Conservation (phyloP, 37 sponge, comb jelly and placozoan species). For the Halichondria panicea region DNA sequence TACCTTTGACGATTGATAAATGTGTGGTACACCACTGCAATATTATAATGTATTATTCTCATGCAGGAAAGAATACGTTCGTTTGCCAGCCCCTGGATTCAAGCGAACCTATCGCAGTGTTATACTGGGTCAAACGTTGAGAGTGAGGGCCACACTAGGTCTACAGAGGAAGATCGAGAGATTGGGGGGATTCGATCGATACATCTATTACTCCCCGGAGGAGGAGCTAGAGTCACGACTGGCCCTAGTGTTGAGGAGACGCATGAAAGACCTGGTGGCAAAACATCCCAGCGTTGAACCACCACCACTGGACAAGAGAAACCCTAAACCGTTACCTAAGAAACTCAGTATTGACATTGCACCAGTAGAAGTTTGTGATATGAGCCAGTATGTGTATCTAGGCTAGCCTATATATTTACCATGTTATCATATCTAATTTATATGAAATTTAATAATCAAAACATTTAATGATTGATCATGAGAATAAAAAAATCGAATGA, state of each 20-base stretch:
- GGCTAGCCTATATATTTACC: constrained; percentile 2
- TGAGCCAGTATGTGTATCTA: constrained; percentile 30
- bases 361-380: constrained; percentile 29
- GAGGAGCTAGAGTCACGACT: constrained; percentile 26
- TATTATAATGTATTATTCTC: too few species aligned
- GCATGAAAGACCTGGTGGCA: constrained; percentile 39
- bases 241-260: constrained; percentile 15
- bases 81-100: constrained; percentile 30
- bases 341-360: constrained; percentile 21
- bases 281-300: constrained; percentile 28
- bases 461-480: too few species aligned
- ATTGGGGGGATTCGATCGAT: constrained; percentile 79
- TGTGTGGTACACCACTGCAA: background rate
- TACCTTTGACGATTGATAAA: too few species aligned
- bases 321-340: constrained; percentile 48
- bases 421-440: background rate
- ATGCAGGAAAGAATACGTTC: background rate
- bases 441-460: too few species aligned
- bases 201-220: constrained; percentile 71
- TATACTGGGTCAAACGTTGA: background rate
- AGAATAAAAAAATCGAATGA: too few species aligned
- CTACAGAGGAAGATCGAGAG: constrained; percentile 55
- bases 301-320: constrained; percentile 44
- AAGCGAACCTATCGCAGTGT: constrained; percentile 28
- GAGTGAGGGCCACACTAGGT: constrained; percentile 42